Evolutionary conservation across 1,140 invertebrate genomes (phyloP), one percentile per base, ranked within the genome.

Genomic region (Brachionus rubens): DNA sequence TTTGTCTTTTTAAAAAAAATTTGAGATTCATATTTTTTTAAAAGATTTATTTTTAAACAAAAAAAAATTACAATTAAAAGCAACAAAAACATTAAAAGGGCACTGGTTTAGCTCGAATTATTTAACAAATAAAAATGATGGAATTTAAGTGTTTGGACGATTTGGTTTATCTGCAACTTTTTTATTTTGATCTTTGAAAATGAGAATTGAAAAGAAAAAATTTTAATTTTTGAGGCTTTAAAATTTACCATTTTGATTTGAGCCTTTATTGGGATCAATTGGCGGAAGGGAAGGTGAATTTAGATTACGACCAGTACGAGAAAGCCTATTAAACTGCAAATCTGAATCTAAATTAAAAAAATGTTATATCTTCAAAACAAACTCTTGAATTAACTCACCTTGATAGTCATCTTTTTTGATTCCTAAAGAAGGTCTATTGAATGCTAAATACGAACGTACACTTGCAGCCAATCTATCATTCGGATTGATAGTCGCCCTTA

Each of bases 81-180:
- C n/a, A 19, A 48, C 21, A 14, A 48, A 4, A 48, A 28, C 33
- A 21, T 28, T 28, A 54, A 12, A 28, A 54, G 52, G 52, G 52
- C 52, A 54, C 52, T 54, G 52, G 52, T 54, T 54, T 54, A 28
- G 26, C 12, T n/a, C n/a, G n/a, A n/a, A n/a, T n/a, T n/a, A n/a
- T n/a, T 28, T 28, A 28, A 54, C 21, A n/a, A 54, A 28, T 54
- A 28, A 28, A 54, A 54, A 14, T 48, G 1, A 4, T 5, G 14
- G 21, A 10, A 4, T n/a, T 48, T 16, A n/a, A 48, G 21, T 1
- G 26, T 14, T 28, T 54, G 26, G 1, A 28, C 28, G 33, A 54
- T 12, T 54, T 14, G 14, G 28, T 14, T 54, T 54, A 14, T 54
- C 12, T 28, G 26, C 33, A 24, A 54, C 24, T 28, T 54, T 24